Conservation (phyloP, 2,888 invertebrate species). For the Desoria tigrina region DNA sequence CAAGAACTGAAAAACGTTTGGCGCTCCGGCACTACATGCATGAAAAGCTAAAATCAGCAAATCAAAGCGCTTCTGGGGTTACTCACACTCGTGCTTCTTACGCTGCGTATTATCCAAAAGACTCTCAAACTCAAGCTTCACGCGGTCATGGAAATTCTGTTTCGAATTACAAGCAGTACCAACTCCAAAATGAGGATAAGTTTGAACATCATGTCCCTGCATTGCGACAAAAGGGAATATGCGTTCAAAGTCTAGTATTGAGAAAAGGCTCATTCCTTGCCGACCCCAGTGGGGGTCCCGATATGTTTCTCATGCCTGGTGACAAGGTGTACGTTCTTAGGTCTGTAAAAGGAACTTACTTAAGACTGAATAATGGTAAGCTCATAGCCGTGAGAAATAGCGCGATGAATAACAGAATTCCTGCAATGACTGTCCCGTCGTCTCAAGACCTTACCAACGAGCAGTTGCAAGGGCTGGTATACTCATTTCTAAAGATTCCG, state of each 20-base stretch:
- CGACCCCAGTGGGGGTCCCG: slow-evolving; percentile 46
- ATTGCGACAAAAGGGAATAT: slow-evolving; percentile 39
- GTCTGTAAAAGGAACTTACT: slow-evolving; percentile 93
- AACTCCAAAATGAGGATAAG: slow-evolving; percentile 12
- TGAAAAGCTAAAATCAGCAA: slow-evolving; percentile 71
- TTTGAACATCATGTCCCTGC: slow-evolving; percentile 39
- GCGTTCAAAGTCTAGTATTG: slow-evolving; percentile 40
- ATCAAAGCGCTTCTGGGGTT: slow-evolving; percentile 25
- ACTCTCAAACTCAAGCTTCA: slow-evolving; percentile 16
- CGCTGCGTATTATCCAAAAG: slow-evolving; percentile 55
- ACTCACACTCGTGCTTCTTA: slow-evolving; percentile 56
- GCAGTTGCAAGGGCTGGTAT: slow-evolving; percentile 42
- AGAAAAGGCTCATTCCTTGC: slow-evolving; percentile 47
- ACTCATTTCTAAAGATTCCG: slow-evolving; percentile 42
- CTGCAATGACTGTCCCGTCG: slow-evolving; percentile 32
- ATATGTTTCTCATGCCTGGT: slow-evolving; percentile 72
- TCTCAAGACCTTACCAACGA: slow-evolving; percentile 43
- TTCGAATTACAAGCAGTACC: not conserved
- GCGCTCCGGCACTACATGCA: slow-evolving; percentile 91
- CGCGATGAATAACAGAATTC: slow-evolving; percentile 23
- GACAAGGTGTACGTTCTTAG: slow-evolving; percentile 92
- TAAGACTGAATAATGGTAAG: slow-evolving; percentile 90
- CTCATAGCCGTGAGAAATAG: slow-evolving; percentile 87
- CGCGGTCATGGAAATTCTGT: too few relatives aligned
- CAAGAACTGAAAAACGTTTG: slow-evolving; percentile 86